Conservation (phyloP, 2,797 vertebrate species). For the Rhadinocentrus ornatus region DNA sequence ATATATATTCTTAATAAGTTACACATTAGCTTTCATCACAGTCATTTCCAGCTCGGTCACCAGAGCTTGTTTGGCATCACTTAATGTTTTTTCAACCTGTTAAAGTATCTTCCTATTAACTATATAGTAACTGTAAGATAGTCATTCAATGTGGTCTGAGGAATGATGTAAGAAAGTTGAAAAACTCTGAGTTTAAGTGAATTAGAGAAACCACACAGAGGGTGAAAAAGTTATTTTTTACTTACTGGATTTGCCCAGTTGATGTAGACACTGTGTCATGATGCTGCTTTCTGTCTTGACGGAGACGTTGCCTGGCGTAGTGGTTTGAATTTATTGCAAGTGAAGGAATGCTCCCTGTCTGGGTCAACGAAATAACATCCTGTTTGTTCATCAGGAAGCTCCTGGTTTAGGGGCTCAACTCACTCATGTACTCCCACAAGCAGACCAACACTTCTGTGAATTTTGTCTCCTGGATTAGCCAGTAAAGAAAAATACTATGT, state of each 20-base stretch:
- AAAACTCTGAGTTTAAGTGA: slow-evolving; percentile 21
- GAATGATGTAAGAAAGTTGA: not conserved
- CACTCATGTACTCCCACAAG: slow-evolving; percentile 2
- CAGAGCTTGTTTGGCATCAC: not conserved
- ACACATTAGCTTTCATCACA: not conserved
- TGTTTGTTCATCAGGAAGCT: slow-evolving; percentile 35
- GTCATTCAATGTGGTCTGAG: not conserved
- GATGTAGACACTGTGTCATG: slow-evolving; percentile 14
- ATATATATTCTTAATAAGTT: slow-evolving; percentile 5
- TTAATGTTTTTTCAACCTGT: not conserved
- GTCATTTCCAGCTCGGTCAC: not conserved
- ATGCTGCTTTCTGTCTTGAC: slow-evolving; percentile 15
- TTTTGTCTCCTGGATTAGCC: not conserved
- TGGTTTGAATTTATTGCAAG: slow-evolving; percentile 10
- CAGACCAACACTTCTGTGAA: not conserved
- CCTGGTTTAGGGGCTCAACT: slow-evolving; percentile 9
- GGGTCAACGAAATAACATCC: slow-evolving; percentile 47
- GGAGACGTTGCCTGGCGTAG: slow-evolving; percentile 28
- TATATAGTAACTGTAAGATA: not conserved
- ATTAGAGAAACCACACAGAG: slow-evolving; percentile 10
- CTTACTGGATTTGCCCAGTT: slow-evolving; percentile 26
- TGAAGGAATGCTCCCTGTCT: slow-evolving; percentile 13
- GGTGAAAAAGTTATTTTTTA: not conserved
- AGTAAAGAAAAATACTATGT: not conserved
- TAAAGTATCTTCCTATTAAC: not conserved